phyloP scores from a whole-genome alignment of 2,113 vertebrate genomes.

The Lagopus leucura region DNA sequence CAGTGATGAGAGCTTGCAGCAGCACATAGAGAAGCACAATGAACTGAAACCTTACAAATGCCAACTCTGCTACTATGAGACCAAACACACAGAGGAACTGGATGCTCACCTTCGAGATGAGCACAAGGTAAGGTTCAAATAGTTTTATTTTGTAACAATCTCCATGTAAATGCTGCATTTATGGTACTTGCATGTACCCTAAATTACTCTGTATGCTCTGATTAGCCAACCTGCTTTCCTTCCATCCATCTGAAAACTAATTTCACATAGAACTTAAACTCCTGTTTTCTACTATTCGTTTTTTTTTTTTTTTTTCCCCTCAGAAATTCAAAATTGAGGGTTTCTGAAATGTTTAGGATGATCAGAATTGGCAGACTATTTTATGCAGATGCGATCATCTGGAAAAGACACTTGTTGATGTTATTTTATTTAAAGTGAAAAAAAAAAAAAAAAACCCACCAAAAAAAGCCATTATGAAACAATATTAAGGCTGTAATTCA shows the following conservation, averaged over 20 bases:
- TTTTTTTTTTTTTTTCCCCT: background rate
- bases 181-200: background rate
- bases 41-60: conserved; percentile 97
- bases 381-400: background rate
- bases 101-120: conserved; percentile 92
- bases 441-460: too few relatives aligned
- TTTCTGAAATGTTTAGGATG: conserved; percentile 4
- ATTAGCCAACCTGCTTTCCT: background rate
- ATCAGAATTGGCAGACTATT: background rate
- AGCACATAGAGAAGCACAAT: conserved; percentile 95
- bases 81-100: conserved; percentile 90
- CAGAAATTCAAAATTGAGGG: background rate
- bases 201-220: too few relatives aligned
- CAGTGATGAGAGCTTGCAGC: conserved; percentile 92
- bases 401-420: background rate
- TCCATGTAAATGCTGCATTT: background rate
- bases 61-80: conserved; percentile 97
- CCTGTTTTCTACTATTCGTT: background rate
- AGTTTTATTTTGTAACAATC: background rate
- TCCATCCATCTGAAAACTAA: background rate
- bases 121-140: conserved; percentile 88
- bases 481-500: background rate
- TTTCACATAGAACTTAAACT: background rate
- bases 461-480: background rate
- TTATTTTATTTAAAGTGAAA: background rate